Conservation (phyloP, 2,797 vertebrate genomes). For the Anguilla pacifica region DNA sequence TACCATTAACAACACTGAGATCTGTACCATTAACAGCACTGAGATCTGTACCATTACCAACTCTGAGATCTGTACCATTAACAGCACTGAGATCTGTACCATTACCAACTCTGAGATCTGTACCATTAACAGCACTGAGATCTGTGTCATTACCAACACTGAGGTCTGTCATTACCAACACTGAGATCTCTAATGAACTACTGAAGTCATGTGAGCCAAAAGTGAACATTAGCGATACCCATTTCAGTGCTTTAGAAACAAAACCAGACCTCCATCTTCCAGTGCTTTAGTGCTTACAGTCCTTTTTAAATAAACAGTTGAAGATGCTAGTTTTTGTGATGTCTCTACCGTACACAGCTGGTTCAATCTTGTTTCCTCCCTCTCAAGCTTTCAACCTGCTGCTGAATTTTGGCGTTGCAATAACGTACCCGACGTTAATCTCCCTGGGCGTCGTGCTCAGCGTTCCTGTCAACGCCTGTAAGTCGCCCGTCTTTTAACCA, state of each 20-base stretch:
- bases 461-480: constrained; percentile 84
- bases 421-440: constrained; percentile 82
- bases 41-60: too few relatives aligned
- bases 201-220: too few relatives aligned
- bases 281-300: background rate
- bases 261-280: background rate
- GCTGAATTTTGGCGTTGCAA: constrained; percentile 80
- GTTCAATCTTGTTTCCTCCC: constrained; percentile 26
- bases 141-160: background rate
- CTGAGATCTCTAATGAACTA: background rate
- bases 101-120: background rate
- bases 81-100: background rate
- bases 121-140: background rate
- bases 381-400: constrained; percentile 83
- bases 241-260: background rate
- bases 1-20: background rate
- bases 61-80: background rate
- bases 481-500: constrained; percentile 33
- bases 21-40: too few relatives aligned
- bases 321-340: background rate
- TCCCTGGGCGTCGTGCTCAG: constrained; percentile 83
- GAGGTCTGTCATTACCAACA: too few relatives aligned
- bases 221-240: background rate
- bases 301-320: background rate
- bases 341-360: background rate